phyloP scores from a whole-genome alignment of 2,888 invertebrate genomes.

The Bellardia bayeri region DNA sequence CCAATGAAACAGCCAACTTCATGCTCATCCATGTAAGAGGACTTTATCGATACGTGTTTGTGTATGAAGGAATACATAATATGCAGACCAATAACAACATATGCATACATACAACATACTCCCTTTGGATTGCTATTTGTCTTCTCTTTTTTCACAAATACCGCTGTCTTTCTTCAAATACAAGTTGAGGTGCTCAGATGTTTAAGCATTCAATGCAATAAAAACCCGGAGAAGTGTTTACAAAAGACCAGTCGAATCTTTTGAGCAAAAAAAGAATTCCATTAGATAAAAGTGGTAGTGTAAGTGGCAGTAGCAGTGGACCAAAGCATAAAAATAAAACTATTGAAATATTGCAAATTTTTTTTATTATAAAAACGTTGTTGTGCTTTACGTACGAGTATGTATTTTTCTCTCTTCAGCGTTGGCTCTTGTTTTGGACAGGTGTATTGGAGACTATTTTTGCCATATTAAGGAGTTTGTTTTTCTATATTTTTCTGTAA shows the following conservation, averaged over 20 bases:
- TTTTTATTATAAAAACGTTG: background rate
- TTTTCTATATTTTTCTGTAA: background rate
- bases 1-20: background rate
- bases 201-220: slow-evolving; percentile 23
- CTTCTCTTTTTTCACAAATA: background rate
- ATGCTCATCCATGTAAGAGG: background rate
- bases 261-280: slow-evolving; percentile 9
- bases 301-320: slow-evolving; percentile 40
- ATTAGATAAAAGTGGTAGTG: slow-evolving; percentile 44
- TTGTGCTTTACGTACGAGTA: background rate
- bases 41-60: background rate
- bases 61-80: background rate
- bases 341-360: slow-evolving; percentile 18
- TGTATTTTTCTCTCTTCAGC: slow-evolving; percentile 8
- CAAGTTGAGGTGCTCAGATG: slow-evolving; percentile 34
- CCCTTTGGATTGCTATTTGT: background rate
- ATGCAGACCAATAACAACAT: background rate
- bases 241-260: slow-evolving; percentile 25
- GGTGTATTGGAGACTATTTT: slow-evolving; percentile 15
- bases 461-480: background rate
- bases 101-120: background rate
- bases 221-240: slow-evolving; percentile 22
- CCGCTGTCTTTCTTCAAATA: background rate
- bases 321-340: background rate
- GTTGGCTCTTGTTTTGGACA: slow-evolving; percentile 28